Evolutionary conservation across 2,113 vertebrate genomes (phyloP).

Genomic region (Sclerurus mexicanus): DNA sequence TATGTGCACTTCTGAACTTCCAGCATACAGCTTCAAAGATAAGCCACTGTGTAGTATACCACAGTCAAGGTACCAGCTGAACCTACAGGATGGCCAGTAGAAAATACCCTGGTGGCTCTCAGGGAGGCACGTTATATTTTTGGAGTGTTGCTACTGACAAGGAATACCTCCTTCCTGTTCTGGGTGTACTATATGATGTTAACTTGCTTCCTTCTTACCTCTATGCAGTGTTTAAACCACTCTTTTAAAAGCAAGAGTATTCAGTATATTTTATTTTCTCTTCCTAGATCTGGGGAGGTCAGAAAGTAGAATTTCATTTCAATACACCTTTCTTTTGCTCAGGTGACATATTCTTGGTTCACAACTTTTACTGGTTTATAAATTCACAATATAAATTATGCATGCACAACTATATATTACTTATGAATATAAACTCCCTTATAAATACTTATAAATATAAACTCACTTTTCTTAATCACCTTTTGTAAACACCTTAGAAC

Average conservation of each 20-base stretch:
- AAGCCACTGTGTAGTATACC: neutral
- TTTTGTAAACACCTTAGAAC: neutral
- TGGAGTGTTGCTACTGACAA: neutral
- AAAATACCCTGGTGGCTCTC: neutral
- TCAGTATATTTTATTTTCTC: neutral
- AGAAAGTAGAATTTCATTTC: neutral
- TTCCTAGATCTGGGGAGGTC: neutral
- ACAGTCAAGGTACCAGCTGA: neutral
- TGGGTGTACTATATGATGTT: neutral
- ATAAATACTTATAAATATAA: neutral
- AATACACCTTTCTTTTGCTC: neutral
- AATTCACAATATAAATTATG: neutral
- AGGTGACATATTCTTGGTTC: neutral
- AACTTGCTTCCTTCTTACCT: neutral
- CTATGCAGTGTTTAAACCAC: fast-evolving
- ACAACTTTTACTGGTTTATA: neutral
- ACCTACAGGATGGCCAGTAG: neutral
- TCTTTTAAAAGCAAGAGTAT: neutral
- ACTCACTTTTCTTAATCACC: neutral
- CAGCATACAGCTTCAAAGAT: neutral
- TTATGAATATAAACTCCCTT: neutral
- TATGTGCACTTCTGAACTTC: neutral
- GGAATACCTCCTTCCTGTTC: neutral
- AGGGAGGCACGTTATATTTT: neutral
- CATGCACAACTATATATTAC: neutral